A percentile compares a stretch with the other conserved stretches of the same genome.
phyloP scores from a whole-genome alignment of 2,888 invertebrate species.

The Drosophila vallismaia region DNA sequence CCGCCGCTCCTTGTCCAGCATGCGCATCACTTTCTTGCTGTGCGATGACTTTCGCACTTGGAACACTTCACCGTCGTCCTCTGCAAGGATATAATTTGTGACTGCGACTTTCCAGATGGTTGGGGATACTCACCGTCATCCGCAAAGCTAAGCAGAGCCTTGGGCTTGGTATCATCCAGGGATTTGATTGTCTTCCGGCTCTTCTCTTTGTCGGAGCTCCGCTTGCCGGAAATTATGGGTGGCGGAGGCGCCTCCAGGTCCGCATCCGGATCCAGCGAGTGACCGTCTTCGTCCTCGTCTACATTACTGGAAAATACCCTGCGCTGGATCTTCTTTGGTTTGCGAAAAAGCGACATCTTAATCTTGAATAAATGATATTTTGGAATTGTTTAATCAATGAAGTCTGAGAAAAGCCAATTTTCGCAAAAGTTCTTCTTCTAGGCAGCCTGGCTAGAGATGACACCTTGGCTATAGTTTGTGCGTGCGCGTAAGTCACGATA shows the following conservation, averaged over 20 bases:
- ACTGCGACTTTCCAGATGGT: neutral
- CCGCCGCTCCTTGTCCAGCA: constrained; percentile 90
- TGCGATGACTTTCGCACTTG: constrained; percentile 98
- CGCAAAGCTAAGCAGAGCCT: constrained; percentile 91
- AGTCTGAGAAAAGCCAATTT: constrained; percentile 25
- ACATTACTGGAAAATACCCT: constrained; percentile 89
- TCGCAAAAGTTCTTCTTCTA: constrained; percentile 34
- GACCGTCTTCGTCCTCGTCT: constrained; percentile 87
- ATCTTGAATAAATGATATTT: neutral
- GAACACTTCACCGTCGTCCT: constrained; percentile 94
- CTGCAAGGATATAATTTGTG: constrained; percentile 64
- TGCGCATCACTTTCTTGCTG: constrained; percentile 94
- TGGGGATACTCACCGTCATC: constrained; percentile 86
- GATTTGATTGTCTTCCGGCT: constrained; percentile 59
- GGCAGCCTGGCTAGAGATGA: constrained; percentile 19
- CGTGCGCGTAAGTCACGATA: neutral
- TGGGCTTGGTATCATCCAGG: constrained; percentile 83
- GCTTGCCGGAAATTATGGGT: constrained; percentile 57
- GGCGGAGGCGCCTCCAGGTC: constrained; percentile 59
- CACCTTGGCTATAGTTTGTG: neutral
- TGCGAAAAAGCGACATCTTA: constrained; percentile 92
- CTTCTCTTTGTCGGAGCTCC: constrained; percentile 67
- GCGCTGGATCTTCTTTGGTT: constrained; percentile 93
- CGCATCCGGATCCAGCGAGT: constrained; percentile 81
- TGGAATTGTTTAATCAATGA: constrained; percentile 32